phyloP scores from a whole-genome alignment of 2,797 vertebrate genomes.

The Pachyuromys duprasi region DNA sequence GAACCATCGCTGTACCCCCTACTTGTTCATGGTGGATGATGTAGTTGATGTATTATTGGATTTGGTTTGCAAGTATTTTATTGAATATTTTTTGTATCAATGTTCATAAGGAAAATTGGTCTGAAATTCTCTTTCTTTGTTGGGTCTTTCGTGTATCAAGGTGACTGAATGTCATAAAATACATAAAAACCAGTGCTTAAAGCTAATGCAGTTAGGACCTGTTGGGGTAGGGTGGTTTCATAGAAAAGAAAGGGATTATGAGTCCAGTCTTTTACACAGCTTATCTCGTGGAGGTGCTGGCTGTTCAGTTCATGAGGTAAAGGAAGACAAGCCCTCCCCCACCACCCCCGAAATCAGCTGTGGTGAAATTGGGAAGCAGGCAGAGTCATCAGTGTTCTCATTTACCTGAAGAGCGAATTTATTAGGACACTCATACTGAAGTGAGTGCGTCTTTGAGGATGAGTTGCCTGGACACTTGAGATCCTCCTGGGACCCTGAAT shows the following conservation, averaged over 20 bases:
- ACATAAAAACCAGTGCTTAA: not conserved
- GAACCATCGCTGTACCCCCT: no score
- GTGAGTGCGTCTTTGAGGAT: not conserved
- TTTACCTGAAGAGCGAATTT: not conserved
- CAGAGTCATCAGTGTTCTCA: not conserved
- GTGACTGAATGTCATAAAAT: no score
- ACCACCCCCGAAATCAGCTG: no score
- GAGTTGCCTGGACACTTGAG: not conserved
- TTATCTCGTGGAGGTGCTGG: not conserved
- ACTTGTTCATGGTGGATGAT: no score
- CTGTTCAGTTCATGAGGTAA: not conserved
- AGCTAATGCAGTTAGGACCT: not conserved
- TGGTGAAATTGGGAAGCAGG: not conserved
- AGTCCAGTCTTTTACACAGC: not conserved
- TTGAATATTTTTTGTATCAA: no score
- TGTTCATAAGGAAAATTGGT: no score
- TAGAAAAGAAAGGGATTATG: not conserved
- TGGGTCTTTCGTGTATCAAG: no score
- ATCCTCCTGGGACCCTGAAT: not conserved
- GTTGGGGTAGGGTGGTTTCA: not conserved
- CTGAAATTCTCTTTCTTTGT: no score
- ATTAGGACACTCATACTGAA: not conserved
- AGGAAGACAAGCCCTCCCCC: not conserved
- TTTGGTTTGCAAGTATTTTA: no score
- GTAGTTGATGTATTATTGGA: no score